Evolutionary conservation across 1,140 invertebrate genomes (phyloP).

Genomic region (Neuroterus valhalla): DNA sequence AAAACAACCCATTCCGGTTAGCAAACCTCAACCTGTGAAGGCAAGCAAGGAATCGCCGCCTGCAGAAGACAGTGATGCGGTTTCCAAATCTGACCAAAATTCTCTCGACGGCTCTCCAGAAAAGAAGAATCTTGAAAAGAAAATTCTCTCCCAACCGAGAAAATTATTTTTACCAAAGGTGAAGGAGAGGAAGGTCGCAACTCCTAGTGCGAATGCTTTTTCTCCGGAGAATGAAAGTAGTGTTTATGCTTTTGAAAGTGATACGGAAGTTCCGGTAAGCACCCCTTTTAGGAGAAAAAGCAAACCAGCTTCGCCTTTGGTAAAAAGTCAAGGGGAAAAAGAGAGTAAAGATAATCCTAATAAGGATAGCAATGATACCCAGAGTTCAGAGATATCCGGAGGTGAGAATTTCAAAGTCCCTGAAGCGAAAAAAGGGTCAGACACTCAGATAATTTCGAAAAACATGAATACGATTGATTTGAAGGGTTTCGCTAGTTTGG

Average conservation of each 20-base stretch:
- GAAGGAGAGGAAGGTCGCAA: conserved; percentile 69
- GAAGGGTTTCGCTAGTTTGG: conserved; percentile 66
- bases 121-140: conserved; percentile 71
- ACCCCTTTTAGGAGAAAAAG: conserved; percentile 78
- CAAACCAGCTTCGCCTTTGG: conserved; percentile 38
- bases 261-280: conserved; percentile 74
- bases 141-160: conserved; percentile 73
- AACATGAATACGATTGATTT: conserved; percentile 27
- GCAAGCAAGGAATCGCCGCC: conserved; percentile 43
- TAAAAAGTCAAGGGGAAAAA: conserved; percentile 33
- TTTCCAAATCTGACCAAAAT: conserved; percentile 55
- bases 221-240: conserved; percentile 83
- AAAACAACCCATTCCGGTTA: not conserved
- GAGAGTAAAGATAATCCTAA: conserved; percentile 22
- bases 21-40: not conserved
- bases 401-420: not conserved
- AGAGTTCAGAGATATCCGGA: conserved; percentile 37
- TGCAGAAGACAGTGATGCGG: conserved; percentile 55
- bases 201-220: conserved; percentile 78
- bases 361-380: conserved; percentile 32
- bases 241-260: conserved; percentile 83
- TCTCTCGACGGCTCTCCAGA: conserved; percentile 57
- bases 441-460: not conserved
- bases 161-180: conserved; percentile 76
- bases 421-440: not conserved